These are phyloP conservation scores for Brenthis hecate DNA, from an alignment of 2,888 invertebrate species.

Conservation along the genomic window DNA sequence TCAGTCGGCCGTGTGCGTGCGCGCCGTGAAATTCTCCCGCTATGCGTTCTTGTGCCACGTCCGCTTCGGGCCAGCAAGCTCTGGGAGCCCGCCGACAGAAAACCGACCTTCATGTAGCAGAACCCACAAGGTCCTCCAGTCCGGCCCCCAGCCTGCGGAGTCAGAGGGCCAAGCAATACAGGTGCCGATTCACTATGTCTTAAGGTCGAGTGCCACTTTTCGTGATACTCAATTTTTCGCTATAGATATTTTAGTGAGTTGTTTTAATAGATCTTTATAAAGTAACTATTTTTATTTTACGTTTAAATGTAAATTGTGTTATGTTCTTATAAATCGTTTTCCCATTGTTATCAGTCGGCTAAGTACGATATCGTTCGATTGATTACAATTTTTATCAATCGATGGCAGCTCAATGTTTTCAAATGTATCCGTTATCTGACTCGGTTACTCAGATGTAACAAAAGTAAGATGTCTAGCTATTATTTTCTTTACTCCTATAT, in stretches of 20 bases:
- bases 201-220: conserved; percentile 45
- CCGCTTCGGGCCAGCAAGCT: conserved; percentile 43
- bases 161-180: conserved; percentile 78
- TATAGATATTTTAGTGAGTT: conserved; percentile 39
- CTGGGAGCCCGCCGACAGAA: conserved; percentile 83
- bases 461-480: conserved; percentile 10
- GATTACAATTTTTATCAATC: conserved; percentile 20
- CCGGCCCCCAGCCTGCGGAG: conserved; percentile 81
- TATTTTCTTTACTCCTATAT: conserved; percentile 6
- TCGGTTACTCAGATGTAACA: conserved; percentile 7
- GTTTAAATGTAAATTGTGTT: not conserved
- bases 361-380: conserved; percentile 42
- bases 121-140: conserved; percentile 68
- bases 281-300: not conserved
- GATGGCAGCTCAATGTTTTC: conserved; percentile 27
- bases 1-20: conserved; percentile 78
- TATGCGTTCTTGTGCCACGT: conserved; percentile 66
- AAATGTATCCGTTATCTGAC: conserved; percentile 4
- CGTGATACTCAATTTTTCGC: conserved; percentile 44
- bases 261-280: not conserved
- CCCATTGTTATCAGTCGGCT: conserved; percentile 40
- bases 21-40: conserved; percentile 76
- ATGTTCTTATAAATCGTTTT: conserved; percentile 28
- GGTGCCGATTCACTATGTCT: conserved; percentile 54
- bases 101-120: conserved; percentile 77